Evolutionary conservation across 2,797 vertebrate genomes (phyloP), one percentile per base, ranked within the genome.

Genomic region (Trematomus bernacchii): DNA sequence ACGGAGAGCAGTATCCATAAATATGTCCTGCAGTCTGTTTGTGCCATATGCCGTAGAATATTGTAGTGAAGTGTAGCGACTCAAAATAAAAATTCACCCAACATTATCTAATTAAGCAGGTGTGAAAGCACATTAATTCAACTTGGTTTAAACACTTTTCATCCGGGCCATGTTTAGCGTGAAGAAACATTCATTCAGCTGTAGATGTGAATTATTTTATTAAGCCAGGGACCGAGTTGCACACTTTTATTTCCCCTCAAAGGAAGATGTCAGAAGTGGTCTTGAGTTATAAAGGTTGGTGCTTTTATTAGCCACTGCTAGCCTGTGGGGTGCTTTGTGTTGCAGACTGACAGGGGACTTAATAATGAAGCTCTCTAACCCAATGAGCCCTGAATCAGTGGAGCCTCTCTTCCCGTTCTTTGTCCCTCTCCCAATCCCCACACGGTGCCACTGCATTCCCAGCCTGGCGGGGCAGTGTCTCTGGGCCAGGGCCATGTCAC

Each of bases 391-490:
- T 79, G 87, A 90, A 90, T 88, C 80, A 77, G 65, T 85, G 78
- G 86, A 92, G 80, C 87, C 88, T 71, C 76, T 89, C 76, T 86
- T 87, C 71, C 78, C 80, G 47, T 83, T 86, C 85, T 82, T 87
- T 91, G 89, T 89, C 88, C 85, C 40, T 65, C 59, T 82, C 76
- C 66, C 59, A 6, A 18, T 82, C 81, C 87, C 89, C 87, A 88
- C 85, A 87, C 80, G 54, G 87, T 89, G 90, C 86, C 84, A 76
- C 81, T 90, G 83, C 91, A 94, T 94, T 94, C 92, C 91, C 87
- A 84, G 92, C 91, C 87, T 92, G 86, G 90, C 83, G 80, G 87
- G 89, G 89, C 87, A 89, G 91, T 91, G 90, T 91, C 88, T 91
- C 80, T 84, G 79, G 80, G 84, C 89, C 85, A 82, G 90, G 73